phyloP scores from a whole-genome alignment of 2,797 vertebrate species.

The Pseudopleuronectes americanus region DNA sequence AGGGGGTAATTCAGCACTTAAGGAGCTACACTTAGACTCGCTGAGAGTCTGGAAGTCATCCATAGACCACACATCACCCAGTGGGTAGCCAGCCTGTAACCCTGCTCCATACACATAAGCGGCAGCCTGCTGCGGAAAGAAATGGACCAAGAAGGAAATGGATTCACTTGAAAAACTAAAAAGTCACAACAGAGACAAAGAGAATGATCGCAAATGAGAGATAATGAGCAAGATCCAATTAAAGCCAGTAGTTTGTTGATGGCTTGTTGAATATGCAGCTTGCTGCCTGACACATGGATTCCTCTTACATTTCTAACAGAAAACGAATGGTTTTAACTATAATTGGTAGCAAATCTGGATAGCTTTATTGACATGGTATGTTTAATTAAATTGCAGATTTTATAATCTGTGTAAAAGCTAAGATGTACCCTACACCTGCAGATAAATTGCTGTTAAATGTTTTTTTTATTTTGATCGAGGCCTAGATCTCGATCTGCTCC shows the following conservation, averaged over 20 bases:
- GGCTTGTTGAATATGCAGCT: conserved; percentile 1
- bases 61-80: conserved; percentile 74
- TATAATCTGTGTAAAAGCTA: neutral
- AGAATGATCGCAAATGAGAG: conserved; percentile 19
- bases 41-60: conserved; percentile 68
- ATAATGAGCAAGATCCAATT: conserved; percentile 37
- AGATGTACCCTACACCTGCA: neutral
- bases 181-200: neutral
- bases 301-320: neutral
- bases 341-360: neutral
- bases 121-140: conserved; percentile 48
- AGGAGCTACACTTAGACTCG: conserved; percentile 77
- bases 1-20: conserved; percentile 76
- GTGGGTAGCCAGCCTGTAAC: conserved; percentile 51
- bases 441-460: neutral
- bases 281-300: neutral
- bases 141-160: conserved; percentile 54
- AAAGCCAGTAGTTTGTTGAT: conserved; percentile 21
- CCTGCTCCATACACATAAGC: conserved; percentile 49
- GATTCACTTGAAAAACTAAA: conserved; percentile 52
- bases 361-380: neutral
- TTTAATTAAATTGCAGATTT: conserved; percentile 1
- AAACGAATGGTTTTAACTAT: neutral
- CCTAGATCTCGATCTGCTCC: neutral
- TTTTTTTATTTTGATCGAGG: too few species aligned